A percentile compares a stretch with the other conserved stretches of the same genome.
Evolutionary conservation across 2,797 vertebrate species (phyloP).

Genomic region (Sorex maritimensis): DNA sequence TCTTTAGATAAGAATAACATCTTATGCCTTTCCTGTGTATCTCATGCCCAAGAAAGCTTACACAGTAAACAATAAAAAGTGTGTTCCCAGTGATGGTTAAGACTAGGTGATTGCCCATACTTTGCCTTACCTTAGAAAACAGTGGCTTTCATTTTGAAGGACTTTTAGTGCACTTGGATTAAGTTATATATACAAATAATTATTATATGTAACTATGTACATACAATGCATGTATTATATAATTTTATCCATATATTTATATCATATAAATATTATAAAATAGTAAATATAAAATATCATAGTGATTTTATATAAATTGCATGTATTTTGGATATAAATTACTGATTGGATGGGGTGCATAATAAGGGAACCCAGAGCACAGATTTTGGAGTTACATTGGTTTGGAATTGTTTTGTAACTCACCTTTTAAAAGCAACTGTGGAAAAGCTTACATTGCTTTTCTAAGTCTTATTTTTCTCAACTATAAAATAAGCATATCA

Average conservation of each 20-base stretch:
- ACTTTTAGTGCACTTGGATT: not conserved
- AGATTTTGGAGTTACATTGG: not conserved
- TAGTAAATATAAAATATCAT: no score
- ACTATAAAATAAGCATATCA: slow-evolving; percentile 29
- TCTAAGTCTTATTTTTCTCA: slow-evolving; percentile 51
- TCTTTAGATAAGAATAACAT: slow-evolving; percentile 4
- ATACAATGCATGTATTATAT: no score
- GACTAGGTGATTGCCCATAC: not conserved
- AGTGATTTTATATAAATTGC: no score
- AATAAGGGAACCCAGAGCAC: not conserved
- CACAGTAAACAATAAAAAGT: not conserved
- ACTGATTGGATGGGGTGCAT: not conserved
- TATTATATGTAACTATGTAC: no score
- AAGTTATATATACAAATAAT: no score
- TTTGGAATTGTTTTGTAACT: slow-evolving; percentile 16
- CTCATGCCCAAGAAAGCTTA: not conserved
- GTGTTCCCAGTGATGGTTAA: not conserved
- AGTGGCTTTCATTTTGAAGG: slow-evolving; percentile 1
- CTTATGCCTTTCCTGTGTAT: not conserved
- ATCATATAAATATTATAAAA: no score
- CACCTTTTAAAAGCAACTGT: not conserved
- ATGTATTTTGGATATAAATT: not conserved
- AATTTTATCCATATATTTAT: no score
- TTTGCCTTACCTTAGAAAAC: not conserved
- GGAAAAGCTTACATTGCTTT: slow-evolving; percentile 23